These are phyloP conservation scores for Embidobia sp. DNA, from an alignment of 2,888 invertebrate species.

Conservation along the genomic window DNA sequence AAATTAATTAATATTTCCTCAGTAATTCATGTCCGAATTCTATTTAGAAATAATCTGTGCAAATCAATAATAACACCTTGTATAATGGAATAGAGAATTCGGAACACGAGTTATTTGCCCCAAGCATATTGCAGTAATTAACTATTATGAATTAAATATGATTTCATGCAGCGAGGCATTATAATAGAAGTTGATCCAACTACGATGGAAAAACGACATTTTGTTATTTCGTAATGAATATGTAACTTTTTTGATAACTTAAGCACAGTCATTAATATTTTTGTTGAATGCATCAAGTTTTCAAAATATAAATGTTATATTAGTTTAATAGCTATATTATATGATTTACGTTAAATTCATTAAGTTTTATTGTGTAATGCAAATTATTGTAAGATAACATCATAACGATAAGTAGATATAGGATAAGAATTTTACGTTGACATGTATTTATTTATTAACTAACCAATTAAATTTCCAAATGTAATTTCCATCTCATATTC, in stretches of 20 bases:
- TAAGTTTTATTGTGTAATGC: too few relatives aligned
- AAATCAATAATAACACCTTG: constrained; percentile 56
- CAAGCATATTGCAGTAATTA: constrained; percentile 45
- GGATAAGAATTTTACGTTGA: too few relatives aligned
- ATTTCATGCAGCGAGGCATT: constrained; percentile 13
- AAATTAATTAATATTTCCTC: neutral
- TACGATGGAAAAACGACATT: neutral
- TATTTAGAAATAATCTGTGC: constrained; percentile 46
- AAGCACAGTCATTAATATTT: neutral
- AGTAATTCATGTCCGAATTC: constrained; percentile 26
- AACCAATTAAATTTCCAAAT: too few relatives aligned
- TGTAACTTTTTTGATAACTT: neutral
- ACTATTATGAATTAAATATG: constrained; percentile 40
- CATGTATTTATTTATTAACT: too few relatives aligned
- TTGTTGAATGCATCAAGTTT: neutral
- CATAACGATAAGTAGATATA: too few relatives aligned
- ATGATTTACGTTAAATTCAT: too few relatives aligned
- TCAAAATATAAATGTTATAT: neutral
- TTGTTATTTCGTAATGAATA: neutral
- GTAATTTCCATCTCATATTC: too few relatives aligned
- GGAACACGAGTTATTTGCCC: constrained; percentile 53
- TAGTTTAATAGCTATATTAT: too few relatives aligned
- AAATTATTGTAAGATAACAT: too few relatives aligned
- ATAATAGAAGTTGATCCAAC: constrained; percentile 8
- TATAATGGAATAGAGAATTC: constrained; percentile 50